Percentiles rank a stretch among this genome's conserved stretches.
Conservation (phyloP, 2,797 vertebrate species). For the Etheostoma nigrum region DNA sequence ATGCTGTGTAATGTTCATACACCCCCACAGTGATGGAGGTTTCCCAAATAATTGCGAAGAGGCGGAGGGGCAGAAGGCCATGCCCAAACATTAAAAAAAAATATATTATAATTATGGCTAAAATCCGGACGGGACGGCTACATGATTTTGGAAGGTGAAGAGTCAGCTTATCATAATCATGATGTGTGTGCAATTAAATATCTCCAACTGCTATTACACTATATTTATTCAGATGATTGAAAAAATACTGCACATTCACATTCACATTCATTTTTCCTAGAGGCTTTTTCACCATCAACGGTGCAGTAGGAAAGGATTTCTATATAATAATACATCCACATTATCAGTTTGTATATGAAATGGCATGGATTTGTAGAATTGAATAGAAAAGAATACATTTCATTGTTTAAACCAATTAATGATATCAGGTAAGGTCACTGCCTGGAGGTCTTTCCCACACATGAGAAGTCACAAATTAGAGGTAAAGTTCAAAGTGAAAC, state of each 20-base stretch:
- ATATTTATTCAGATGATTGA: background rate
- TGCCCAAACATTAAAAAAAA: background rate
- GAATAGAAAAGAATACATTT: background rate
- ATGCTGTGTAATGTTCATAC: constrained; percentile 68
- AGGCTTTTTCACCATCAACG: background rate
- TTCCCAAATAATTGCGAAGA: constrained; percentile 63
- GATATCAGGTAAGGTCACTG: constrained; percentile 1
- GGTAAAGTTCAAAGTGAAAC: constrained; percentile 3
- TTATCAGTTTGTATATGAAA: constrained; percentile 35
- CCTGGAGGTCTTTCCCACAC: constrained; percentile 3
- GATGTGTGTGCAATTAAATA: background rate
- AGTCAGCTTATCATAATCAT: background rate
- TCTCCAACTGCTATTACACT: background rate
- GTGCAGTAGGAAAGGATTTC: background rate
- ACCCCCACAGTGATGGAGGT: constrained; percentile 71
- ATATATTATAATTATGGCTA: background rate
- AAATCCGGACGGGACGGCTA: constrained; percentile 16
- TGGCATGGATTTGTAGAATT: background rate
- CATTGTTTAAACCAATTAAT: constrained; percentile 27
- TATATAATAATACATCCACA: background rate
- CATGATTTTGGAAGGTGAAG: constrained; percentile 10
- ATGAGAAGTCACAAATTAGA: constrained; percentile 16
- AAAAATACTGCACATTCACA: background rate
- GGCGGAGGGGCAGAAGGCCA: constrained; percentile 39
- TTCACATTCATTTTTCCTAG: background rate